Evolutionary conservation across 2,888 invertebrate genomes (phyloP).

Genomic region (Idaea dimidiata): DNA sequence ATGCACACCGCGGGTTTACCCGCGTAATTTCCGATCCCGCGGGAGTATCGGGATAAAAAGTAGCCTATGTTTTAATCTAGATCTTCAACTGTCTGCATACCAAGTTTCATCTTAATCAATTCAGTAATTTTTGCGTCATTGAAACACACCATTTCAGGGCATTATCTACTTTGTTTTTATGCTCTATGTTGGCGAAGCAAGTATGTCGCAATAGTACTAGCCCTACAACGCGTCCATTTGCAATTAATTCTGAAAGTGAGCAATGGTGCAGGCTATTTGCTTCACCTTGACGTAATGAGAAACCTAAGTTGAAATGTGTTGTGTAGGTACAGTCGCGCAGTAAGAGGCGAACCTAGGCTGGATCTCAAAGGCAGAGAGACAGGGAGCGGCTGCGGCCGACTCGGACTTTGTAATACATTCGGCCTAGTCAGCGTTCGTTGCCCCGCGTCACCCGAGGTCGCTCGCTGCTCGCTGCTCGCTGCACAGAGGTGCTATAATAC

Average conservation of each 20-base stretch:
- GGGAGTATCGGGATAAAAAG: too few relatives aligned
- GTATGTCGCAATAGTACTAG: not conserved
- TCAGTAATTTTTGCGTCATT: too few relatives aligned
- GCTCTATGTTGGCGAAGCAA: not conserved
- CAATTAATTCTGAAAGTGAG: slow-evolving; percentile 18
- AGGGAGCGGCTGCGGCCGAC: slow-evolving; percentile 74
- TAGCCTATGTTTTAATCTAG: too few relatives aligned
- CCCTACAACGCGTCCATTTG: not conserved
- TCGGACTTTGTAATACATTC: slow-evolving; percentile 80
- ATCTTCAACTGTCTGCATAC: too few relatives aligned
- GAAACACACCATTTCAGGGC: not conserved
- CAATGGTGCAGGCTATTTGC: slow-evolving; percentile 46
- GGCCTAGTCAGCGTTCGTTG: slow-evolving; percentile 80
- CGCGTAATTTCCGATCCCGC: too few relatives aligned
- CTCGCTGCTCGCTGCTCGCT: slow-evolving; percentile 35
- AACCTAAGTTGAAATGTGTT: slow-evolving; percentile 42
- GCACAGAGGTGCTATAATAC: too few relatives aligned
- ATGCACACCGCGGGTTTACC: too few relatives aligned
- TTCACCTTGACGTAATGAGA: slow-evolving; percentile 73
- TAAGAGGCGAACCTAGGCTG: slow-evolving; percentile 75
- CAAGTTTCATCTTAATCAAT: too few relatives aligned
- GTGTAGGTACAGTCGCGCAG: slow-evolving; percentile 58
- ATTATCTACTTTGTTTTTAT: not conserved
- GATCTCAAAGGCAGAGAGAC: slow-evolving; percentile 73
- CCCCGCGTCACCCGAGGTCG: slow-evolving; percentile 72